Evolutionary conservation across 2,888 invertebrate genomes (phyloP), one percentile per base, ranked within the genome.

Genomic region (Siphonodentalium dalli): DNA sequence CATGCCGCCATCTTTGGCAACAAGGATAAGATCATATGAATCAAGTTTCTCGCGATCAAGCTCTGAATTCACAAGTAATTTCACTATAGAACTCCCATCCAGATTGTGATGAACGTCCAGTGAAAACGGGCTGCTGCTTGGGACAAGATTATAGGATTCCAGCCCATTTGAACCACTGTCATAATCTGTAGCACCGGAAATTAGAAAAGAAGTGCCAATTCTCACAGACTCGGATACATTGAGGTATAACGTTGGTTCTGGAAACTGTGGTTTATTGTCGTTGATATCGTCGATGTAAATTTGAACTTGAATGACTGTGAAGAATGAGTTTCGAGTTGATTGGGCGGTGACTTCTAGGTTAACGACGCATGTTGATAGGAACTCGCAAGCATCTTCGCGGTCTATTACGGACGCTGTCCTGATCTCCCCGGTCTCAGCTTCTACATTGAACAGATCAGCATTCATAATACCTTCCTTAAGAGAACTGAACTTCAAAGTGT

Each of bases 21-120:
- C 86, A 63, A 96, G 87, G 68, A 88, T 88, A 35, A 95, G 85
- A 45, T 87, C 85, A 83, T 93, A 95, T 55, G 86, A 85, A 75
- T 92, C 92, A 63, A 88, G 88, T 42, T 93, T 87, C 83, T 98
- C 97, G 61, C 97, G 87, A 83, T 98, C 97, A 58, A 97, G 85
- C 7, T 33, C 44, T 26, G 48, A 41, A 21, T 41, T 44, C 1
- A 60, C 60, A 89, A 50, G 92, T 87, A 75, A 90, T 92, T 42
- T 90, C 90, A 58, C 55, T 91, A 76, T 0, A 91, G 90, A 2
- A 90, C 89, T 54, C 90, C 86, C 68, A 38, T 55, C 58, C 28
- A 57, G 33, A 35, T 53, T 54, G 34, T 58, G 45, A 6, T 48
- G 42, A 43, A 46, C 49, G 11, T 34, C 43, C 9, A 62, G 9